A percentile compares a stretch with the other conserved stretches of the same genome.
Evolutionary conservation across 1,140 invertebrate species (phyloP).

Genomic region (Acarapis woodi): DNA sequence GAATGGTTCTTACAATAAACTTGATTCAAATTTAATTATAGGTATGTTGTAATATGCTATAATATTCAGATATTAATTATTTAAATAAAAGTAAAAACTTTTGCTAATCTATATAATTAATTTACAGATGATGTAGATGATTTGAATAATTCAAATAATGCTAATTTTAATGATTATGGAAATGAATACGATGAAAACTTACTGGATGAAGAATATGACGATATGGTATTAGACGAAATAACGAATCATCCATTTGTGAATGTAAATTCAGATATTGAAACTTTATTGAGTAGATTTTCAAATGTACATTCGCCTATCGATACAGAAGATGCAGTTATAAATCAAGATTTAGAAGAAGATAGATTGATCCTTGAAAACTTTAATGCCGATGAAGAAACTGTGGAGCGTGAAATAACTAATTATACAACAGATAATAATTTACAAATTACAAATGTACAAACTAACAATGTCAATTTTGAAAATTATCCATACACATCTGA

Average conservation of each 20-base stretch:
- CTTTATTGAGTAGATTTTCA: background rate
- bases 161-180: background rate
- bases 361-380: background rate
- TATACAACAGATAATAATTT: no score
- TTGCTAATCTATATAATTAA: background rate
- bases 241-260: background rate
- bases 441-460: no score
- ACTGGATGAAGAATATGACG: background rate
- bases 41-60: no score
- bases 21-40: no score
- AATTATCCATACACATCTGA: no score
- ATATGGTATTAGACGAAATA: background rate
- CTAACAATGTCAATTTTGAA: no score
- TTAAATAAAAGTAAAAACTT: background rate
- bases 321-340: background rate
- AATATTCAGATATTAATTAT: background rate
- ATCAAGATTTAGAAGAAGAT: background rate
- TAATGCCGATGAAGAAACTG: background rate
- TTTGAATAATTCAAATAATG: background rate
- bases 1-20: background rate
- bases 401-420: no score
- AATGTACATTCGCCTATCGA: background rate
- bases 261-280: background rate
- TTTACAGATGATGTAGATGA: conserved; percentile 1
- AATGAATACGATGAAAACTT: background rate